Conservation (phyloP, 2,797 vertebrate genomes). For the Rhodeus uyekii region DNA sequence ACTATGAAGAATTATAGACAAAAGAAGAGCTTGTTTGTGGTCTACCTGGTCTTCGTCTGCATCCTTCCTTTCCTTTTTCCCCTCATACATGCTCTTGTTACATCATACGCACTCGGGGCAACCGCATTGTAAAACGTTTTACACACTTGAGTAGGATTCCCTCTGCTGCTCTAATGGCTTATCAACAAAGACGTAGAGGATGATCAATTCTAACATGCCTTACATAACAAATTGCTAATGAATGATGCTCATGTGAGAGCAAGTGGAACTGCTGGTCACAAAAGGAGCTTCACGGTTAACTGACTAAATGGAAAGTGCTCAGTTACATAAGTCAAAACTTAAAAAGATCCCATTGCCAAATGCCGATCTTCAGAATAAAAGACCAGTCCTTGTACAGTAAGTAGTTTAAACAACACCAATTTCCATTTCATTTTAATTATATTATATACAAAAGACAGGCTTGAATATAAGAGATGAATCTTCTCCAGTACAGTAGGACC, state of each 20-base stretch:
- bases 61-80: background rate
- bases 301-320: conserved; percentile 29
- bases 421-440: background rate
- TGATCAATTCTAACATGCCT: conserved; percentile 37
- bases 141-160: conserved; percentile 35
- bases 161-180: conserved; percentile 25
- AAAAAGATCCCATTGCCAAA: conserved; percentile 11
- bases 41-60: background rate
- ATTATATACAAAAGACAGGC: background rate
- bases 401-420: background rate
- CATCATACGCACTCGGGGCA: conserved; percentile 33
- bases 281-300: conserved; percentile 29
- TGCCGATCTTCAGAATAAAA: conserved; percentile 5
- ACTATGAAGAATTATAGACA: background rate
- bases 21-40: background rate
- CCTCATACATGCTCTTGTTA: conserved; percentile 12
- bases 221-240: conserved; percentile 39
- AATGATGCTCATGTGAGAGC: conserved; percentile 37
- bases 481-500: background rate
- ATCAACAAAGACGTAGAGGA: conserved; percentile 23
- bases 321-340: conserved; percentile 20
- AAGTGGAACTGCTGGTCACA: conserved; percentile 15
- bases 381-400: background rate
- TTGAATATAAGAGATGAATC: background rate
- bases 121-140: conserved; percentile 14